These are phyloP conservation scores for Melanotaenia nigrans DNA, from an alignment of 2,797 vertebrate species.

Conservation along the genomic window DNA sequence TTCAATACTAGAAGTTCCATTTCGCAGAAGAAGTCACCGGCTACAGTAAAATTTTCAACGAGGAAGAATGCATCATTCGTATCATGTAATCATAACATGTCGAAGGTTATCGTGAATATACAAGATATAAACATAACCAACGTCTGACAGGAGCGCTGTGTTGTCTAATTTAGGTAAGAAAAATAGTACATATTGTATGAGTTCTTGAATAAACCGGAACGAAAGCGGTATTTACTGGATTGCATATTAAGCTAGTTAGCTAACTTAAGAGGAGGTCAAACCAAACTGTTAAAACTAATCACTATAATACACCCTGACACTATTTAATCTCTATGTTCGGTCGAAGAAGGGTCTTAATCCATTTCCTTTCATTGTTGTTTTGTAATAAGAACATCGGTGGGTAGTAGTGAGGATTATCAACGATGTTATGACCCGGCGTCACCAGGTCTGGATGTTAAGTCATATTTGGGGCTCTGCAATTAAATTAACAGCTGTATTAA, in stretches of 20 bases:
- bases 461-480: not conserved
- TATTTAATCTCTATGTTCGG: not conserved
- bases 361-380: fast-evolving
- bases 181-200: not conserved
- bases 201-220: not conserved
- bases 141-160: slow-evolving; percentile 18
- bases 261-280: slow-evolving; percentile 24
- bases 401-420: not conserved
- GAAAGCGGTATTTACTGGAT: not conserved
- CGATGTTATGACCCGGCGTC: not conserved
- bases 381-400: not conserved
- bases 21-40: slow-evolving; percentile 33
- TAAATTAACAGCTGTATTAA: not conserved
- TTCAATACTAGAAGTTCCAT: fast-evolving
- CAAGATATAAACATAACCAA: slow-evolving; percentile 7
- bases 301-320: fast-evolving
- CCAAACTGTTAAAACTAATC: slow-evolving; percentile 1
- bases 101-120: slow-evolving; percentile 51
- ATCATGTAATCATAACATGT: slow-evolving; percentile 40
- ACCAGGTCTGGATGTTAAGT: not conserved
- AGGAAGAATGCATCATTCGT: not conserved
- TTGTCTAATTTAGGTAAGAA: slow-evolving; percentile 51
- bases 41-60: not conserved
- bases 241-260: slow-evolving; percentile 25
- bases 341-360: fast-evolving